These are phyloP conservation scores for Entomyzon cyanotis DNA, from an alignment of 2,113 vertebrate genomes.

Conservation along the genomic window DNA sequence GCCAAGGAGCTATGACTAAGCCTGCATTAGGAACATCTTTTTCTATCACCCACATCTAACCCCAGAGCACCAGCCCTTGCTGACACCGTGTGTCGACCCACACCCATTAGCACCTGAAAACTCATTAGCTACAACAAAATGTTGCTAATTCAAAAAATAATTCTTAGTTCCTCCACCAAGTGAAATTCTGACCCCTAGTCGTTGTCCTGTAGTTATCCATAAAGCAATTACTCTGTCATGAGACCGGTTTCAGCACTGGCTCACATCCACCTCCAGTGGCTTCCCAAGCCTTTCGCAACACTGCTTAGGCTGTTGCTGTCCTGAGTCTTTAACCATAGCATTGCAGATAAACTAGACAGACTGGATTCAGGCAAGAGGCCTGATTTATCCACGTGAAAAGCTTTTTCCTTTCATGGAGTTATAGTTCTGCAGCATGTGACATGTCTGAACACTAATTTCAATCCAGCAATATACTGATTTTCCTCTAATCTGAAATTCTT, in stretches of 20 bases:
- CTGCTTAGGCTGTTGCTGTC: not conserved
- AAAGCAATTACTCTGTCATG: not conserved
- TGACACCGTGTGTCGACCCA: not conserved
- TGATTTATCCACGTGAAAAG: not conserved
- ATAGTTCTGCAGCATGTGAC: not conserved
- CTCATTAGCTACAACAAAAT: not conserved
- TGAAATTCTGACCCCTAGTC: not conserved
- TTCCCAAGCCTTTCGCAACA: not conserved
- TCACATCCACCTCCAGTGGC: not conserved
- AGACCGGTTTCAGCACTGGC: not conserved
- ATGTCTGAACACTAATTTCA: not conserved
- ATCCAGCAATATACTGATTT: not conserved
- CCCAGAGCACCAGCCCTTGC: not conserved
- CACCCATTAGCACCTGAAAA: not conserved
- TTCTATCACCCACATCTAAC: not conserved
- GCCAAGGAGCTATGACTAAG: constrained; percentile 11
- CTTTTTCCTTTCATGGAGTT: not conserved
- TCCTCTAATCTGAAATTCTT: constrained; percentile 28
- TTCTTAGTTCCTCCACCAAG: not conserved
- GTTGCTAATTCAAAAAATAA: not conserved
- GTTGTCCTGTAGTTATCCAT: not conserved
- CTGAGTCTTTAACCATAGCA: not conserved
- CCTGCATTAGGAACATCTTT: not conserved
- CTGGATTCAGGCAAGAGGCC: not conserved
- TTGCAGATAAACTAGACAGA: not conserved